Conservation (phyloP, 2,888 invertebrate genomes). For the Acronicta aceris region DNA sequence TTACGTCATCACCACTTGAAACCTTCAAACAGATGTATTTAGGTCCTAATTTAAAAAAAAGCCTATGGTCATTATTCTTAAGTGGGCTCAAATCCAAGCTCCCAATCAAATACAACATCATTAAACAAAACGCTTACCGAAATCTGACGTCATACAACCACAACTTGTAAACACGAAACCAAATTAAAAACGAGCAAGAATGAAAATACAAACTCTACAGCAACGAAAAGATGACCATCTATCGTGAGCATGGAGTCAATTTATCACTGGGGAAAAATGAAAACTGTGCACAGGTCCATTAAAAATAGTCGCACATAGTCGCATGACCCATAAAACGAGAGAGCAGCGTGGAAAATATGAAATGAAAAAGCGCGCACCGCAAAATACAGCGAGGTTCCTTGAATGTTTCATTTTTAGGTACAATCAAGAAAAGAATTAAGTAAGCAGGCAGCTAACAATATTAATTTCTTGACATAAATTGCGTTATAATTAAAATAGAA, state of each 20-base stretch:
- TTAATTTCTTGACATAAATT: too few relatives aligned
- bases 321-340: conserved; percentile 88
- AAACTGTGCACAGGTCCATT: conserved; percentile 83
- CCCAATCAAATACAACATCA: too few relatives aligned
- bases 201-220: conserved; percentile 72
- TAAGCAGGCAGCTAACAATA: too few relatives aligned
- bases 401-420: conserved; percentile 30
- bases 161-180: conserved; percentile 39
- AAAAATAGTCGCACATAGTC: conserved; percentile 88
- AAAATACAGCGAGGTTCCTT: conserved; percentile 59
- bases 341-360: conserved; percentile 84
- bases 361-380: conserved; percentile 74
- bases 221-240: conserved; percentile 82
- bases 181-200: conserved; percentile 57
- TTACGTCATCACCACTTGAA: too few relatives aligned
- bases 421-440: too few relatives aligned
- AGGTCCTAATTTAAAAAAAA: too few relatives aligned
- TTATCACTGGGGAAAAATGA: conserved; percentile 87
- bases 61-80: too few relatives aligned
- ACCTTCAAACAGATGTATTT: too few relatives aligned
- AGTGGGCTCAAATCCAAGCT: too few relatives aligned
- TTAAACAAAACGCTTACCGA: too few relatives aligned
- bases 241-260: conserved; percentile 85
- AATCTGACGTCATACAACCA: neutral
- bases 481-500: too few relatives aligned